phyloP scores from a whole-genome alignment of 2,797 vertebrate genomes.

The Parotocinclus haroldoi region DNA sequence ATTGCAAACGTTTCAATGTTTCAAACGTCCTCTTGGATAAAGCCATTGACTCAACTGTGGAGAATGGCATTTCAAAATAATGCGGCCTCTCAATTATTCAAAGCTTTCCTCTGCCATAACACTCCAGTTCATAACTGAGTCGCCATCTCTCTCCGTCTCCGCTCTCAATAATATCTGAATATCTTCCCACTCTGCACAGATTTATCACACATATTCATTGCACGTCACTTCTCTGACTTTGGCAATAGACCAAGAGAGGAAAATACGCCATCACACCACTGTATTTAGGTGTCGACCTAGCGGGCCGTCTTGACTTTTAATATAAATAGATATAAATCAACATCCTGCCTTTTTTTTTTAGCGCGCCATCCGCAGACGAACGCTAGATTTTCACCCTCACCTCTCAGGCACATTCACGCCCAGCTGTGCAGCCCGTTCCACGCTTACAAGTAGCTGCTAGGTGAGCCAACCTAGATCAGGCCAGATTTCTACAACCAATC shows the following conservation, averaged over 20 bases:
- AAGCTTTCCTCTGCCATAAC: slow-evolving; percentile 62
- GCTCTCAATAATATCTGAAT: slow-evolving; percentile 52
- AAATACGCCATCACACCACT: slow-evolving; percentile 68
- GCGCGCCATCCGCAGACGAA: slow-evolving; percentile 72
- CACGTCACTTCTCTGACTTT: slow-evolving; percentile 75
- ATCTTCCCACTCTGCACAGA: slow-evolving; percentile 66
- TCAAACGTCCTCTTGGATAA: slow-evolving; percentile 67
- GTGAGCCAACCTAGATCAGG: slow-evolving; percentile 66
- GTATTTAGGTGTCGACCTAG: slow-evolving; percentile 71
- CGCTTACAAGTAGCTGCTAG: slow-evolving; percentile 70
- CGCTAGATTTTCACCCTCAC: slow-evolving; percentile 72
- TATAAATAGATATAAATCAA: slow-evolving; percentile 85
- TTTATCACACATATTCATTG: slow-evolving; percentile 74
- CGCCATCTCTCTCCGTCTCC: slow-evolving; percentile 36
- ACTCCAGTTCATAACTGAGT: slow-evolving; percentile 63
- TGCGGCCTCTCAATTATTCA: slow-evolving; percentile 73
- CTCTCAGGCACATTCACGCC: slow-evolving; percentile 74
- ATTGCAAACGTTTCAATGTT: slow-evolving; percentile 65
- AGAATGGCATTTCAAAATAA: slow-evolving; percentile 72
- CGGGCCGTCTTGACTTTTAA: slow-evolving; percentile 73
- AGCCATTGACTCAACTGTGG: slow-evolving; percentile 64
- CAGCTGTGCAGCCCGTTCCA: slow-evolving; percentile 62
- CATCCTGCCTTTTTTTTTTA: slow-evolving; percentile 50
- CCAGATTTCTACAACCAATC: not conserved
- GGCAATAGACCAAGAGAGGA: slow-evolving; percentile 48